Percentiles rank a stretch among this genome's conserved stretches.
Conservation (phyloP, 2,797 vertebrate genomes). For the Phylloscopus collybita region DNA sequence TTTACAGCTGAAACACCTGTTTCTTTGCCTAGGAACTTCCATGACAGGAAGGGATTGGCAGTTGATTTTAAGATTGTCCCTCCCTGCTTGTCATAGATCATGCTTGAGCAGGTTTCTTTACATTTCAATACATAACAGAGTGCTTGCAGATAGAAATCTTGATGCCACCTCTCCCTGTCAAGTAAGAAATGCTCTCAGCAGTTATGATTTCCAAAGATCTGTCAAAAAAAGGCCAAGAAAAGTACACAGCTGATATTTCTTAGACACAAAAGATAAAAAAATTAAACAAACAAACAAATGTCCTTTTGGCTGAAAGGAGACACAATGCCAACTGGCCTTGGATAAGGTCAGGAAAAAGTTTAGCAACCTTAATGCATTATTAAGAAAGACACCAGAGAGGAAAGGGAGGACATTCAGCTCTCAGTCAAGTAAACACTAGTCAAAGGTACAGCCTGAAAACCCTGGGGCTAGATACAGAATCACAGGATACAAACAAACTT, state of each 20-base stretch:
- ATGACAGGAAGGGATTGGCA: background rate
- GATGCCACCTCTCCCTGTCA: background rate
- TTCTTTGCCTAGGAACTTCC: constrained; percentile 30
- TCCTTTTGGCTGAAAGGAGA: background rate
- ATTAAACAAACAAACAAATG: background rate
- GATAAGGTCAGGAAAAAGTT: background rate
- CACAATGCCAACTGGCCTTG: background rate
- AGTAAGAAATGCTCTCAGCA: background rate
- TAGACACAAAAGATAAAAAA: background rate
- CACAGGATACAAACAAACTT: constrained; percentile 13
- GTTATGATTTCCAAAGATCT: background rate
- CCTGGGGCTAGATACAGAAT: background rate
- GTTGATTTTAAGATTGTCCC: constrained; percentile 28
- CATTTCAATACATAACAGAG: background rate
- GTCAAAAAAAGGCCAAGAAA: background rate
- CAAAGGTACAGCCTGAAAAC: background rate
- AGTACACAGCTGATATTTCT: background rate
- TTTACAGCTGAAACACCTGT: background rate
- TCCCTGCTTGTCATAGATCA: constrained; percentile 3
- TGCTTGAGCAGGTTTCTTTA: constrained; percentile 25
- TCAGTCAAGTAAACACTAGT: constrained; percentile 17
- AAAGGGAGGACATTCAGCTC: background rate
- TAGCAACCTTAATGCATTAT: background rate
- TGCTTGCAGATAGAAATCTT: constrained; percentile 5
- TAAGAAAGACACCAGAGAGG: background rate